phyloP scores from a whole-genome alignment of 2,888 invertebrate species.

The Pilophorus perplexus region DNA sequence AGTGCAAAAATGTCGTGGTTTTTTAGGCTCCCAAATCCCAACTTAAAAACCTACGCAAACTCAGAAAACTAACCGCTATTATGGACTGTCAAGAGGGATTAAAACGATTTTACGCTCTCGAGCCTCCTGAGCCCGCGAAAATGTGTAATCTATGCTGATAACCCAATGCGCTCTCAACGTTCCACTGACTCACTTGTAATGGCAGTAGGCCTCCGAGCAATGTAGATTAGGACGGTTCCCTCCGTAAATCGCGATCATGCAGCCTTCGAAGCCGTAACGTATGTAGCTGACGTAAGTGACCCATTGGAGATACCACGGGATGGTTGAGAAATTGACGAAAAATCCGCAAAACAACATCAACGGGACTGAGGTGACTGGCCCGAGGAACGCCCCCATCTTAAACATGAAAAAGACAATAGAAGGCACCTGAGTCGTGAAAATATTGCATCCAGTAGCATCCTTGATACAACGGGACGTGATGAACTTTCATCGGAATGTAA shows the following conservation, averaged over 20 bases:
- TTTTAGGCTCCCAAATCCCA: too few relatives aligned
- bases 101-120: too few relatives aligned
- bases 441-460: background rate
- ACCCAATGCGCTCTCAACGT: too few relatives aligned
- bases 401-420: slow-evolving; percentile 47
- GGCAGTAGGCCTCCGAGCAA: slow-evolving; percentile 66
- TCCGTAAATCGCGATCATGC: slow-evolving; percentile 88
- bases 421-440: background rate
- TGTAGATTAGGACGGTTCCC: slow-evolving; percentile 75
- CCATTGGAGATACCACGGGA: slow-evolving; percentile 85
- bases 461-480: background rate
- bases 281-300: slow-evolving; percentile 87
- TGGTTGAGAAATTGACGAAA: slow-evolving; percentile 88
- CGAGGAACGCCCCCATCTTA: slow-evolving; percentile 66
- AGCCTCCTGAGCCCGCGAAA: too few relatives aligned
- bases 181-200: slow-evolving; percentile 50
- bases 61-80: too few relatives aligned
- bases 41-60: too few relatives aligned
- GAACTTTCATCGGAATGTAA: background rate
- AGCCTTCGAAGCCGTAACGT: slow-evolving; percentile 88
- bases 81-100: too few relatives aligned
- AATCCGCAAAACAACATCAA: slow-evolving; percentile 91
- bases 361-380: slow-evolving; percentile 88
- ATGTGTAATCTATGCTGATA: too few relatives aligned
- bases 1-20: too few relatives aligned